phyloP scores from a whole-genome alignment of 2,113 vertebrate species.

The Vulpes lagopus region DNA sequence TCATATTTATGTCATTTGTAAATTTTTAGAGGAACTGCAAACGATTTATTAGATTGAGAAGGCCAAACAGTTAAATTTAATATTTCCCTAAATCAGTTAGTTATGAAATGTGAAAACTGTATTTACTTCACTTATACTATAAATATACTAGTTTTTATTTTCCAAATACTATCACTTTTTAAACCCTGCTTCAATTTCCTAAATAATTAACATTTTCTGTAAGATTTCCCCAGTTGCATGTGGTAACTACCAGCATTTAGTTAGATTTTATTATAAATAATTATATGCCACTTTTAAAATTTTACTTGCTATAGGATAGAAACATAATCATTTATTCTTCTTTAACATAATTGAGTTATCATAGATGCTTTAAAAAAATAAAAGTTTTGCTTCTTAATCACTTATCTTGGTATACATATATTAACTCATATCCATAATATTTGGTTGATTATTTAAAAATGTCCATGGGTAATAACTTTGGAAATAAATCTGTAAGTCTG shows the following conservation, averaged over 20 bases:
- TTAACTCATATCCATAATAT: background rate
- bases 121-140: background rate
- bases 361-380: background rate
- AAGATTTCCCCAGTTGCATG: background rate
- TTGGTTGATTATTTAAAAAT: background rate
- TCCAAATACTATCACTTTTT: background rate
- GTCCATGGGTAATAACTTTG: background rate
- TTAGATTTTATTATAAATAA: background rate
- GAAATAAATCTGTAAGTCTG: background rate
- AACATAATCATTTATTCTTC: background rate
- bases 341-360: background rate
- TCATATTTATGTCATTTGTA: background rate
- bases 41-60: slow-evolving; percentile 66
- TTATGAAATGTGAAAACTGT: slow-evolving; percentile 55
- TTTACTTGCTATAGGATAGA: background rate
- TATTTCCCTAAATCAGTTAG: slow-evolving; percentile 62
- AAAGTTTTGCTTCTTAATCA: background rate
- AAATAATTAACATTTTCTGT: background rate
- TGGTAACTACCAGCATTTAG: background rate
- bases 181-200: background rate
- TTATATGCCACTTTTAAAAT: background rate
- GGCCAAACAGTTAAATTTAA: slow-evolving; percentile 51
- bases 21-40: slow-evolving; percentile 31
- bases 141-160: background rate
- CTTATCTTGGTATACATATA: background rate